Evolutionary conservation across 2,797 vertebrate genomes (phyloP).

Genomic region (Schizopygopsis malacanthus): DNA sequence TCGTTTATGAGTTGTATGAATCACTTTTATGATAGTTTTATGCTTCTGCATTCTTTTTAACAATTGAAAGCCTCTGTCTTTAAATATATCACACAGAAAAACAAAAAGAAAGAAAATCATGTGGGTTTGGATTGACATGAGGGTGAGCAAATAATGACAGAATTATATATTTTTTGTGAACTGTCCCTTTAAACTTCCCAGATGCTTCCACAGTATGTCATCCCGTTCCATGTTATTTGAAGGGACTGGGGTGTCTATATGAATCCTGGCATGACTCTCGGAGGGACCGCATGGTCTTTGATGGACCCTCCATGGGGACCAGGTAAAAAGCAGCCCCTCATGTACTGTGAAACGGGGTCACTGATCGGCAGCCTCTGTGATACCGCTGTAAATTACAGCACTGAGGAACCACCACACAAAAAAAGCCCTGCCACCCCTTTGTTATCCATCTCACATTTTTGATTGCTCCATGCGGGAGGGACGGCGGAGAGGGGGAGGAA

Average conservation of each 20-base stretch:
- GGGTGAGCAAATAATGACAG: neutral
- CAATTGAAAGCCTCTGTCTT: neutral
- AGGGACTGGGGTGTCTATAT: neutral
- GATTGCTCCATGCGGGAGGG: slow-evolving; percentile 23
- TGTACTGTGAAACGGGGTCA: neutral
- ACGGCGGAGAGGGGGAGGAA: slow-evolving; percentile 34
- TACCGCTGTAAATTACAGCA: neutral
- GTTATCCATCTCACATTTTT: slow-evolving; percentile 34
- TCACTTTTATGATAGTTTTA: neutral
- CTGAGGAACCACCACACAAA: neutral
- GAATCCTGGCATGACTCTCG: neutral
- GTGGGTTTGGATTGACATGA: neutral
- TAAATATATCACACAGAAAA: neutral
- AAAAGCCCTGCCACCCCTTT: slow-evolving; percentile 13
- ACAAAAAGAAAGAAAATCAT: neutral
- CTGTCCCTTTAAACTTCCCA: slow-evolving; percentile 5
- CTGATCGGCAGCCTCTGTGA: neutral
- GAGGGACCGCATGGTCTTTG: neutral
- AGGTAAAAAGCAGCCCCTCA: neutral
- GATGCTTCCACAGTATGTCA: slow-evolving; percentile 14
- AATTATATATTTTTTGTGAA: neutral
- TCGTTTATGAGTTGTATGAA: neutral
- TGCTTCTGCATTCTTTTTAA: neutral
- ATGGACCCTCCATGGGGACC: slow-evolving; percentile 16
- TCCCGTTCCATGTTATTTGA: slow-evolving; percentile 13